Base-by-base conservation (phyloP, 2,797 vertebrate species). In the Mico argentatus region DNA sequence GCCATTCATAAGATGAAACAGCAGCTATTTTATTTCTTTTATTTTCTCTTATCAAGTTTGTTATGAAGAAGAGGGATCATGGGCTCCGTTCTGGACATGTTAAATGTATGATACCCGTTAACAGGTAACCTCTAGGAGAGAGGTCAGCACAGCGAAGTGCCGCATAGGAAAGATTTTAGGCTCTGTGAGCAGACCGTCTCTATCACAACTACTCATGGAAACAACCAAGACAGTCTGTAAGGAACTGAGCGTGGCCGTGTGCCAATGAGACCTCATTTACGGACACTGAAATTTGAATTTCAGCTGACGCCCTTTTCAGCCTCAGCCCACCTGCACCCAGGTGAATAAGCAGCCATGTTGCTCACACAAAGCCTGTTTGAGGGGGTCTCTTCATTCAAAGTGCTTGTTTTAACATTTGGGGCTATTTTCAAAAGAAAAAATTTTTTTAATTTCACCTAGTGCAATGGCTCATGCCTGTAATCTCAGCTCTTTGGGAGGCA, bases 71-170 rank as follows among this genome's bases (percentile, higher is more conserved):
- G 7, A 33, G 30, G 7, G 26, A 22, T 30, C 26, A 17, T 1
- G 0, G 81, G 70, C 8, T 93, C 24, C 4, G 10, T 41, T 30
- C 20, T n/a, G 79, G 41, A 61, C 30, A n/a, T 84, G 59, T 64
- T 46, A 81, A 26, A 33, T 4, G 48, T 22, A 61, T 15, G 57
- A 6, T 52, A 57, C 46, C 41, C 27, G 3, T 64, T 50, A 44
- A 52, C 30, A 30, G 36, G 10, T 8, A 8, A 8, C 13, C 6
- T 26, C 41, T 44, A 75, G 59, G 72, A n/a, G 33, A 20, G 26
- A 19, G 39, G 24, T 22, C 22, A 0, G 14, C 36, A 2, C 2
- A 12, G 24, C 0, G 0, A 52, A 26, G 8, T 7, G 11, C n/a
- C 2, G 0, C 4, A 0, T 1, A 5, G 39, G 17, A 22, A 22